Evolutionary conservation across 2,113 vertebrate genomes (phyloP), one percentile per base, ranked within the genome.

Genomic region (Oriolus oriolus): DNA sequence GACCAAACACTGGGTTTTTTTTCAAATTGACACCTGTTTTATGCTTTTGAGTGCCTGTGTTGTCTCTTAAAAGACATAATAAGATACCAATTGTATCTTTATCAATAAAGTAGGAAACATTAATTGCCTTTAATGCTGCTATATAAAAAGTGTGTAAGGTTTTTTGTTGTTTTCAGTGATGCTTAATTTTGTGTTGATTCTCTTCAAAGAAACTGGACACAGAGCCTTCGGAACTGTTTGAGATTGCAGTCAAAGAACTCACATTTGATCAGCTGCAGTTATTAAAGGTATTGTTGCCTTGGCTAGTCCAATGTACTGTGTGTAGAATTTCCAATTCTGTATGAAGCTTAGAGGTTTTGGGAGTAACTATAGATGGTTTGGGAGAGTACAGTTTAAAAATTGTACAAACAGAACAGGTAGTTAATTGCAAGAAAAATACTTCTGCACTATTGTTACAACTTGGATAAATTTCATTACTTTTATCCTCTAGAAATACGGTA

Each of bases 181-280:
- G 33, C 42, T 84, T 83, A 69, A 44, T 76, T 42, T 33, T 52
- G 4, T 83, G 20, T 81, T 92, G 13, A 44, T 94, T 90, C 53
- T 89, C 45, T 73, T 96, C 82, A 90, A 97, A 99, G 99, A 99
- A 99, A 98, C 98, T 98, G 91, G 98, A 99, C 84, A 98, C 98
- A 0, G 98, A 98, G 64, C 98, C 98, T 74, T 87, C 98, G 95
- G 98, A 99, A 95, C 97, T 99, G 60, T 98, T 99, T 86, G 99
- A 99, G 97, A 99, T 99, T 85, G 99, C 99, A 74, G 99, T 99
- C 33, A 99, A 99, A 96, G 99, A 99, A 93, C 97, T 99, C 91
- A 99, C 99, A 0, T 99, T 98, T 97, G 98, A 99, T 93, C 99
- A 99, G 92, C 98, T 99, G 81, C 99, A 99, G 96, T 98, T 99